phyloP scores from a whole-genome alignment of 1,140 invertebrate genomes.

The Drosophila funebris region DNA sequence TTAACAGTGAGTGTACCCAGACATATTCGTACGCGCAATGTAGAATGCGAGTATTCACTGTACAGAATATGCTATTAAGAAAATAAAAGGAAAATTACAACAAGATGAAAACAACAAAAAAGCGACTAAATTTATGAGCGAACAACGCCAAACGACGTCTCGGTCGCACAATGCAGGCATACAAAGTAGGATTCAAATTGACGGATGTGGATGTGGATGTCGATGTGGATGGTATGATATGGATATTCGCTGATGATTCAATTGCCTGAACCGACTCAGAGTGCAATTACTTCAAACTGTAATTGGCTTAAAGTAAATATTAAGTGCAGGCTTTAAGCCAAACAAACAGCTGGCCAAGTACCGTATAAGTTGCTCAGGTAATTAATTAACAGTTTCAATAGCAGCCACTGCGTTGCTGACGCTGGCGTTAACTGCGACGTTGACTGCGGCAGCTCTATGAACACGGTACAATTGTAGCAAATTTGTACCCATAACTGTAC shows the following conservation, averaged over 20 bases:
- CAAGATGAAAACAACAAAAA: neutral
- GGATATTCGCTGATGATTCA: constrained; percentile 1
- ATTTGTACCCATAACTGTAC: too few species aligned
- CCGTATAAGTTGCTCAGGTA: constrained; percentile 24
- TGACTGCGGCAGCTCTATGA: neutral
- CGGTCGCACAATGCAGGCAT: constrained; percentile 65
- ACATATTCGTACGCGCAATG: constrained; percentile 2
- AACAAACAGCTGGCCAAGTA: neutral
- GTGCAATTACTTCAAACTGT: constrained; percentile 1
- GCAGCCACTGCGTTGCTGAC: neutral
- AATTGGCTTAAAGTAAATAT: neutral
- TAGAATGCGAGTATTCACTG: neutral
- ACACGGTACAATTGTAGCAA: too few species aligned
- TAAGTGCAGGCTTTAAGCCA: neutral
- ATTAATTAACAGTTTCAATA: constrained; percentile 45
- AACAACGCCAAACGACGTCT: constrained; percentile 70
- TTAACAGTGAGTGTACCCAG: constrained; percentile 35
- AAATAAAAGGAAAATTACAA: constrained; percentile 69
- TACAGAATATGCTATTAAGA: neutral
- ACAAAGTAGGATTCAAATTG: constrained; percentile 58
- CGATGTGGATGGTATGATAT: neutral
- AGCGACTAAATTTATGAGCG: constrained; percentile 72
- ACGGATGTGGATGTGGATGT: constrained; percentile 46
- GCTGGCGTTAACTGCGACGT: neutral
- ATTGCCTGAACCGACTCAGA: too few species aligned